Percentiles rank a stretch among this genome's conserved stretches.
These are phyloP conservation scores for Sericinus montela DNA, from an alignment of 2,888 invertebrate genomes.

Conservation along the genomic window DNA sequence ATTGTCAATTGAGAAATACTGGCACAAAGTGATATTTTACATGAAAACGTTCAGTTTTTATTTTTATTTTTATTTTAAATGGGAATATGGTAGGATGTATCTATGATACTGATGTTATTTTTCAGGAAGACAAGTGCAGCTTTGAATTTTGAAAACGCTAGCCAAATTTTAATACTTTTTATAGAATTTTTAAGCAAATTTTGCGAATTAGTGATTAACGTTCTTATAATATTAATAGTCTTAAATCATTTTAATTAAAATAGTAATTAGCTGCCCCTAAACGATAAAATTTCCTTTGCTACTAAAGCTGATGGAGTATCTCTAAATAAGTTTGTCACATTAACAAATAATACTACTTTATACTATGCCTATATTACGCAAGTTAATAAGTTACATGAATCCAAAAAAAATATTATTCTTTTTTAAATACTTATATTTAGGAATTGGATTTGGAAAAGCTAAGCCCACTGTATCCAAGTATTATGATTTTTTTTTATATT, in stretches of 20 bases:
- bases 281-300: neutral
- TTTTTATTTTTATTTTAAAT: no score
- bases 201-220: no score
- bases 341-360: constrained; percentile 31
- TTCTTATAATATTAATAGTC: no score
- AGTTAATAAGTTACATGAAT: constrained; percentile 60
- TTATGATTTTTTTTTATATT: constrained; percentile 24
- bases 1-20: constrained; percentile 8
- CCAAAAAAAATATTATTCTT: constrained; percentile 36
- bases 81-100: no score
- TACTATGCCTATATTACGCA: constrained; percentile 43
- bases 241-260: neutral
- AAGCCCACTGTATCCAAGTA: constrained; percentile 29
- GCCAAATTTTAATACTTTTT: no score
- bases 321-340: constrained; percentile 44
- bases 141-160: no score
- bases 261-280: constrained; percentile 1
- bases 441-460: constrained; percentile 34
- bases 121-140: no score
- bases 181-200: no score
- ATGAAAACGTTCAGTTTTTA: no score
- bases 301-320: neutral
- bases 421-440: constrained; percentile 51
- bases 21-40: neutral
- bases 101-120: no score